A percentile compares a stretch with the other conserved stretches of the same genome.
phyloP scores from a whole-genome alignment of 2,888 invertebrate genomes.

The Trilocha varians region DNA sequence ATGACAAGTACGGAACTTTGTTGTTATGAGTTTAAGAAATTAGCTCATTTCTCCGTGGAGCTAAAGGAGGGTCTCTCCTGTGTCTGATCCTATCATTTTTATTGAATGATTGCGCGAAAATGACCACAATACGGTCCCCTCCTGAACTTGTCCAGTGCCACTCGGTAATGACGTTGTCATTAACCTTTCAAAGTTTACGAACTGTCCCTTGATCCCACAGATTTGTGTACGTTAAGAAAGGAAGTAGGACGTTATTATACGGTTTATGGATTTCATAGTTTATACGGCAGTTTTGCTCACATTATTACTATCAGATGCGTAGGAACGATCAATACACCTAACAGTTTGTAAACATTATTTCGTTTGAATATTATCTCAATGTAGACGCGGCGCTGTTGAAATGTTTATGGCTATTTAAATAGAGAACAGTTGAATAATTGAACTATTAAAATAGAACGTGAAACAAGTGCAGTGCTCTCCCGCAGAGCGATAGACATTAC shows the following conservation, averaged over 20 bases:
- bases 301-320: no score
- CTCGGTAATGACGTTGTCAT: slow-evolving; percentile 46
- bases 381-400: background rate
- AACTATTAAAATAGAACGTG: slow-evolving; percentile 10
- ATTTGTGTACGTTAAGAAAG: slow-evolving; percentile 9
- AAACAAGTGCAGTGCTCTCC: slow-evolving; percentile 40
- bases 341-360: no score
- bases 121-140: slow-evolving; percentile 54
- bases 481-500: slow-evolving; percentile 39
- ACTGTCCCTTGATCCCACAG: slow-evolving; percentile 9
- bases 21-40: slow-evolving; percentile 21
- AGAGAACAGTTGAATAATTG: slow-evolving; percentile 31
- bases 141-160: slow-evolving; percentile 37
- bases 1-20: slow-evolving; percentile 4
- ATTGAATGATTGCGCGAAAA: slow-evolving; percentile 73
- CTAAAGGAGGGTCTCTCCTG: slow-evolving; percentile 51
- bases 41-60: slow-evolving; percentile 61
- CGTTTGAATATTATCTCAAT: background rate
- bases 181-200: slow-evolving; percentile 42
- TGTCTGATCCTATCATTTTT: slow-evolving; percentile 65
- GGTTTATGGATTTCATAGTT: background rate
- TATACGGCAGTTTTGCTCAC: background rate
- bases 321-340: no score
- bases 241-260: slow-evolving; percentile 7
- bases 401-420: slow-evolving; percentile 35